Evolutionary conservation across 2,113 vertebrate species (phyloP).

Genomic region (Brienomyrus brachyistius): DNA sequence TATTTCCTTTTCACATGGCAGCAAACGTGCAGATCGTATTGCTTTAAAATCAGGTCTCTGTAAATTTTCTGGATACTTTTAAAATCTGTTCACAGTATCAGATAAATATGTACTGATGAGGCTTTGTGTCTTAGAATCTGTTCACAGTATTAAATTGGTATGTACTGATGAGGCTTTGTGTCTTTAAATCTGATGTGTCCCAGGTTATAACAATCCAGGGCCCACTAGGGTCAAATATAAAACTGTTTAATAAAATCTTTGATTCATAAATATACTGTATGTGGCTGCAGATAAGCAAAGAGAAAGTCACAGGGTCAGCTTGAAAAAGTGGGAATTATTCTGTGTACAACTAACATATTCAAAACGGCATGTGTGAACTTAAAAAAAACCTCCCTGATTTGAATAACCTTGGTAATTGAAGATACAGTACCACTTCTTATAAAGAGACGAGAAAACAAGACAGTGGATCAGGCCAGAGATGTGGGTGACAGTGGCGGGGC

Average conservation of each 20-base stretch:
- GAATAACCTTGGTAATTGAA: conserved; percentile 59
- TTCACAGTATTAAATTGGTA: not conserved
- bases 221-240: not conserved
- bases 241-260: not conserved
- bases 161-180: not conserved
- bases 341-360: not conserved
- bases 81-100: conserved; percentile 6
- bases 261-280: conserved; percentile 4
- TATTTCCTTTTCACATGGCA: not conserved
- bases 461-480: not conserved
- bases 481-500: not conserved
- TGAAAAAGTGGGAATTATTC: not conserved
- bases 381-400: conserved; percentile 45
- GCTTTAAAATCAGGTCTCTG: not conserved
- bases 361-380: not conserved
- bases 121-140: not conserved
- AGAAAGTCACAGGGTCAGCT: not conserved
- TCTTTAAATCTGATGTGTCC: not conserved
- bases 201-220: not conserved
- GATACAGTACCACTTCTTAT: conserved; percentile 60
- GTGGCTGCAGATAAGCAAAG: not conserved
- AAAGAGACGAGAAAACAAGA: conserved; percentile 57
- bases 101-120: not conserved
- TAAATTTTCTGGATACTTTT: not conserved
- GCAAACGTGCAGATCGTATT: not conserved